These are phyloP conservation scores for Condylostylus longicornis DNA, from an alignment of 1,140 invertebrate species.

Conservation along the genomic window DNA sequence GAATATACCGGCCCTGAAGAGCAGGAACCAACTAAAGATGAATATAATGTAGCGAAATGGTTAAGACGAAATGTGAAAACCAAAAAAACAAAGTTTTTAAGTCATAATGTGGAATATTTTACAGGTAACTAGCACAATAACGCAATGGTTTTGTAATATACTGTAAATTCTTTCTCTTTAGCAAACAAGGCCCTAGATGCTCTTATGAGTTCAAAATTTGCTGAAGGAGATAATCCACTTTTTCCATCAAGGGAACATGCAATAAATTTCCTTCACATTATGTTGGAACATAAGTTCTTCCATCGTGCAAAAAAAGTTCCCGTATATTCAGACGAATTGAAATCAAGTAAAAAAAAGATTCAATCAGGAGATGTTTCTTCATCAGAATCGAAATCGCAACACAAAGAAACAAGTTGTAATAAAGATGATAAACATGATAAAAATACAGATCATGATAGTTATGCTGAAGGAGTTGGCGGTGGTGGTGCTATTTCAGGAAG, in stretches of 20 bases:
- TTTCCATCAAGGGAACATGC: slow-evolving; percentile 71
- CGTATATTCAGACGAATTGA: slow-evolving; percentile 55
- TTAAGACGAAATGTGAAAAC: slow-evolving; percentile 80
- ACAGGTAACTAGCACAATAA: slow-evolving; percentile 49
- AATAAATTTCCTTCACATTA: slow-evolving; percentile 63
- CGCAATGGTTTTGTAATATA: slow-evolving; percentile 1
- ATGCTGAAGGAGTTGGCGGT: slow-evolving; percentile 4
- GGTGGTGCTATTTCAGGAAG: background rate
- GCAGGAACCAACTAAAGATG: slow-evolving; percentile 64
- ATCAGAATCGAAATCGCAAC: slow-evolving; percentile 2
- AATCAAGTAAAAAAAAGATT: slow-evolving; percentile 35
- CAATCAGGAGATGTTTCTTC: background rate
- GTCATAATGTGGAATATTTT: slow-evolving; percentile 94
- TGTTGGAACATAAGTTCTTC: slow-evolving; percentile 87
- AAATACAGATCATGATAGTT: slow-evolving; percentile 13
- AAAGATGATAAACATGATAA: slow-evolving; percentile 17
- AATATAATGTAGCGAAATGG: slow-evolving; percentile 88
- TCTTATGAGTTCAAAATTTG: slow-evolving; percentile 84
- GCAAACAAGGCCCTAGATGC: slow-evolving; percentile 79
- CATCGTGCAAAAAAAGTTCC: slow-evolving; percentile 84
- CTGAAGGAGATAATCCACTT: slow-evolving; percentile 53
- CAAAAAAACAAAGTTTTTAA: slow-evolving; percentile 89
- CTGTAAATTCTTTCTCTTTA: slow-evolving; percentile 17
- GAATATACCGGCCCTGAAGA: slow-evolving; percentile 32
- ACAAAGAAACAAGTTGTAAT: slow-evolving; percentile 6